Conservation (phyloP, 2,888 invertebrate species). For the Heliconius charithonia region DNA sequence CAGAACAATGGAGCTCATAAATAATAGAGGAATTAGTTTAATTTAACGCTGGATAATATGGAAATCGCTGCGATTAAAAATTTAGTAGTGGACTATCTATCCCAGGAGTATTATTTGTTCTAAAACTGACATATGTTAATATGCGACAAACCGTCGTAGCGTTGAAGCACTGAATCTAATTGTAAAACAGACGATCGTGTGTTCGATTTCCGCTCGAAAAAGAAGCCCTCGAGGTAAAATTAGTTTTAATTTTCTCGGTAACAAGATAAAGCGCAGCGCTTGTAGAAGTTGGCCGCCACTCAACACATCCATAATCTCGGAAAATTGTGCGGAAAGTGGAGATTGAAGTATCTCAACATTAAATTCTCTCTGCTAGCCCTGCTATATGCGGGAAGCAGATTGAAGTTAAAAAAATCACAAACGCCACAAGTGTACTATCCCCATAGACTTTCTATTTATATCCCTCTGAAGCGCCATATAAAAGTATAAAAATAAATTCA, state of each 20-base stretch:
- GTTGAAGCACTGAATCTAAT: background rate
- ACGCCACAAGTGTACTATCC: background rate
- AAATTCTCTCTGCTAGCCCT: background rate
- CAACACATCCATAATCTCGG: too few relatives aligned
- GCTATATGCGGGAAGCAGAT: too few relatives aligned
- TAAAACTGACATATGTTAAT: constrained; percentile 14
- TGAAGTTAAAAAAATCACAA: background rate
- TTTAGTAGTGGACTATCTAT: constrained; percentile 45
- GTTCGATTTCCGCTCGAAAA: too few relatives aligned
- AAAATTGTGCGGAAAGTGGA: background rate
- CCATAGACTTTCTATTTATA: background rate
- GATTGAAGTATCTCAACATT: background rate
- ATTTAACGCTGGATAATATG: constrained; percentile 72
- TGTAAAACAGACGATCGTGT: background rate
- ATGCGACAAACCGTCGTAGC: background rate
- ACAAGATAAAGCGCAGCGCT: background rate
- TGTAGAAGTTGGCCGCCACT: background rate
- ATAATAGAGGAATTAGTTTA: constrained; percentile 51
- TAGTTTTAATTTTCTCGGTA: background rate
- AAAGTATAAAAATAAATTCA: background rate
- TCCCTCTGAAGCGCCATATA: background rate
- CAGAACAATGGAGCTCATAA: constrained; percentile 26
- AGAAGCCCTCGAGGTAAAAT: background rate
- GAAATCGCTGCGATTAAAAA: constrained; percentile 68
- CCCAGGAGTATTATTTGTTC: constrained; percentile 25